These are phyloP conservation scores for Maniola jurtina DNA, from an alignment of 1,140 invertebrate species.

Conservation along the genomic window DNA sequence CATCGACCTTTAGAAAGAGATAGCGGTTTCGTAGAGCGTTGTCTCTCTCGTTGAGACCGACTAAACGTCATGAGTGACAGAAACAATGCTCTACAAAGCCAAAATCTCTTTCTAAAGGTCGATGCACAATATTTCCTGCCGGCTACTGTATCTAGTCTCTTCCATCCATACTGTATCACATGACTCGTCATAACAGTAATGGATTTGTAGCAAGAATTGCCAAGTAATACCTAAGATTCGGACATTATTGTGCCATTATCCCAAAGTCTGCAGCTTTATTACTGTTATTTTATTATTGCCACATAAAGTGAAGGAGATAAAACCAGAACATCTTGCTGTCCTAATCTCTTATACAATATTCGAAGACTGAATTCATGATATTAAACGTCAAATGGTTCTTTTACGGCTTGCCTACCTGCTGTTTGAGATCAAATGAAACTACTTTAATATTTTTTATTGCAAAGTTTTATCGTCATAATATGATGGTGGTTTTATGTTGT, in stretches of 20 bases:
- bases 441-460: slow-evolving; percentile 11
- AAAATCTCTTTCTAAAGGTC: too few species aligned
- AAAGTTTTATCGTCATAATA: slow-evolving; percentile 8
- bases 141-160: not conserved
- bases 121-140: too few species aligned
- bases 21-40: too few species aligned
- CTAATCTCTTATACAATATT: slow-evolving; percentile 11
- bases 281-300: slow-evolving; percentile 12
- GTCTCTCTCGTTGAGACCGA: too few species aligned
- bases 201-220: slow-evolving; percentile 6
- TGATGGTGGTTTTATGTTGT: not conserved
- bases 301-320: slow-evolving; percentile 13
- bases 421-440: slow-evolving; percentile 9
- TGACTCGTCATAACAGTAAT: slow-evolving; percentile 5
- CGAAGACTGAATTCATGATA: slow-evolving; percentile 13
- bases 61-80: too few species aligned
- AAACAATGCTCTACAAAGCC: too few species aligned
- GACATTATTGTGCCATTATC: slow-evolving; percentile 7
- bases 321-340: slow-evolving; percentile 14
- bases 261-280: slow-evolving; percentile 3
- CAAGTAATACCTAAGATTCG: slow-evolving; percentile 10
- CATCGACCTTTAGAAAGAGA: too few species aligned
- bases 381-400: slow-evolving; percentile 12
- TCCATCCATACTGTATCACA: not conserved
- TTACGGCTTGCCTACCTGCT: slow-evolving; percentile 9